These are phyloP conservation scores for Drosophila pseudotakahashii DNA, from an alignment of 2,888 invertebrate genomes.

Conservation along the genomic window DNA sequence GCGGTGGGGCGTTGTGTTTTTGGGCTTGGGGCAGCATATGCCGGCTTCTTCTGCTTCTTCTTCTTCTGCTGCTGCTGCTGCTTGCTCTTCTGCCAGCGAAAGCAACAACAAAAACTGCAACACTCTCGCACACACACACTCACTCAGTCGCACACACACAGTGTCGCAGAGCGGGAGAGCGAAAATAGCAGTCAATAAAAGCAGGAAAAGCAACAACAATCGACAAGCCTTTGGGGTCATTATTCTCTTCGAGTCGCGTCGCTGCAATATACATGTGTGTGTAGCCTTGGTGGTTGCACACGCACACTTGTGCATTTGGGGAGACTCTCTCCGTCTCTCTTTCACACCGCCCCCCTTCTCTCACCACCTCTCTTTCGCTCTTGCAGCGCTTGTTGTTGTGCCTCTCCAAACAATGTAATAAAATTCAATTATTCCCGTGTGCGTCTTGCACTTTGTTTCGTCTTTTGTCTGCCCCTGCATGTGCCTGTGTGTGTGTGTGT, in stretches of 20 bases:
- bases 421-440: conserved; percentile 84
- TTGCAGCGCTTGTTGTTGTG: conserved; percentile 28
- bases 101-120: conserved; percentile 38
- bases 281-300: conserved; percentile 74
- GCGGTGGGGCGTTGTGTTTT: conserved; percentile 18
- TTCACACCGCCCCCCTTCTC: conserved; percentile 1
- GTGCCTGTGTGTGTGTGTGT: conserved; percentile 5
- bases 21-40: conserved; percentile 69
- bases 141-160: conserved; percentile 29
- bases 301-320: conserved; percentile 49
- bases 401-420: conserved; percentile 84
- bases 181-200: conserved; percentile 78
- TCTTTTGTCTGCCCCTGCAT: conserved; percentile 66
- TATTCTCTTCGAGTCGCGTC: conserved; percentile 82
- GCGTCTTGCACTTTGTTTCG: conserved; percentile 82
- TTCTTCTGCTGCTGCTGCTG: conserved; percentile 54
- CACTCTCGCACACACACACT: conserved; percentile 33
- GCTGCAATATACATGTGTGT: conserved; percentile 51
- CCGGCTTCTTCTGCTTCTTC: conserved; percentile 78
- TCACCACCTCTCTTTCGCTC: conserved; percentile 9
- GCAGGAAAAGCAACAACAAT: conserved; percentile 70
- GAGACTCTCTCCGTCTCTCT: conserved; percentile 42
- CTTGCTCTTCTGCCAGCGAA: conserved; percentile 60
- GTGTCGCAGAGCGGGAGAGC: conserved; percentile 49
- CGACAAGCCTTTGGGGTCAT: conserved; percentile 83